phyloP scores from a whole-genome alignment of 2,113 vertebrate genomes.

The Pomatorhinus ruficollis region DNA sequence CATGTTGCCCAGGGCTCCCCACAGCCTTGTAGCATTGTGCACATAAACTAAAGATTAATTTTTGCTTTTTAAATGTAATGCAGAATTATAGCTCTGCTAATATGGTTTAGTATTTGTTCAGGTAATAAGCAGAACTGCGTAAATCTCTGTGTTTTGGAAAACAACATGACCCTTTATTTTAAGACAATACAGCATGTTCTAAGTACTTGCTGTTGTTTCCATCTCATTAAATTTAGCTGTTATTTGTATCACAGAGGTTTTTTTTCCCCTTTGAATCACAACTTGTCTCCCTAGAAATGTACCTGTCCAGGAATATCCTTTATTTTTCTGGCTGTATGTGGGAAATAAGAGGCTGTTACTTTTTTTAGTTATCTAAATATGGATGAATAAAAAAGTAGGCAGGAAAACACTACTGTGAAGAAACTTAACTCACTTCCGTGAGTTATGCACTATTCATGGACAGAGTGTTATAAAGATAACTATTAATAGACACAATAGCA shows the following conservation, averaged over 20 bases:
- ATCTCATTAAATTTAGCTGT: background rate
- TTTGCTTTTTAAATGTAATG: background rate
- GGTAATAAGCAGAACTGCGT: background rate
- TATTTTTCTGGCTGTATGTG: background rate
- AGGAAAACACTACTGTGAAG: background rate
- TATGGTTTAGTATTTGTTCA: background rate
- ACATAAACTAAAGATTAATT: background rate
- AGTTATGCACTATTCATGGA: background rate
- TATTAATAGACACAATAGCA: background rate
- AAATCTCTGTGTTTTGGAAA: background rate
- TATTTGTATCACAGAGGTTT: background rate
- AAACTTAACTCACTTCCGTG: background rate
- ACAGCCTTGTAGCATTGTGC: background rate
- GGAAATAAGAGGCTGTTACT: background rate
- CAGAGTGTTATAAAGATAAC: background rate
- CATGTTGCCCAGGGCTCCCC: background rate
- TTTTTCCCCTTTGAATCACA: background rate
- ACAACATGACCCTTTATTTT: background rate
- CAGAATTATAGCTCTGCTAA: background rate
- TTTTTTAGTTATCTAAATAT: background rate
- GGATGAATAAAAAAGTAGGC: background rate
- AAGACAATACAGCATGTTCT: background rate
- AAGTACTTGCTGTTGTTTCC: background rate
- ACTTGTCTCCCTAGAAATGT: background rate
- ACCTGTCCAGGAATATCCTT: background rate